Base-by-base conservation (phyloP, 2,888 invertebrate genomes). In the Cremastinae sp. region DNA sequence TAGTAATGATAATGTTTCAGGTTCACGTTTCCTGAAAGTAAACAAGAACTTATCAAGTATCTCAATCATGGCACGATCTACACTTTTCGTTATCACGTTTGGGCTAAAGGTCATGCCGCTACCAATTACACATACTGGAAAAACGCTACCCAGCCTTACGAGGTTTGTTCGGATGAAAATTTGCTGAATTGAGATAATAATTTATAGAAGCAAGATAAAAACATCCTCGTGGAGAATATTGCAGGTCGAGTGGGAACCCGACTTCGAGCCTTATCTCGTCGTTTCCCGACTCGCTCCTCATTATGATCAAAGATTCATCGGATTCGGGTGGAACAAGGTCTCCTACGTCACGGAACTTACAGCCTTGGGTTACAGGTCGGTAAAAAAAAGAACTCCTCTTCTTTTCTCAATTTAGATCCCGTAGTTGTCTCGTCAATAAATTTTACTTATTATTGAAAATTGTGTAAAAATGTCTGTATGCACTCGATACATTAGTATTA, bases 281-380 rank as follows among this genome's bases (percentile, higher is more conserved):
- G 95, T 96, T 0, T 92, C 92, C 64, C 93, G 93, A 75, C 92
- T 93, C 28, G 93, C 95, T 10, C 95, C 96, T 0, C 91, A 92
- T 80, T 98, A 96, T 87, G 97, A 98, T 88, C 93, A 94, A 4
- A 91, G 97, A 68, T 98, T 98, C 90, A 94, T 97, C 43, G 97
- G 97, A n/a, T 98, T 97, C 87, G 97, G 97, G 0, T 98, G 97
- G 97, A 97, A 97, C 90, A 97, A 97, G 92, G 97, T 96, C 28
- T 96, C 97, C 0, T 96, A 97, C 87, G 94, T 96, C 75, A 95
- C 95, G 89, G 95, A 96, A 88, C 90, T 97, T 53, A 94, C 95
- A 80, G 96, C 96, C 22, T 93, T 94, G 85, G 95, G 95, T 4
- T 94, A 92, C 84, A 92, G 92, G 86, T 94, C 93, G 89, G 90